Conservation (phyloP, 2,888 invertebrate genomes). For the Clivina fossor region DNA sequence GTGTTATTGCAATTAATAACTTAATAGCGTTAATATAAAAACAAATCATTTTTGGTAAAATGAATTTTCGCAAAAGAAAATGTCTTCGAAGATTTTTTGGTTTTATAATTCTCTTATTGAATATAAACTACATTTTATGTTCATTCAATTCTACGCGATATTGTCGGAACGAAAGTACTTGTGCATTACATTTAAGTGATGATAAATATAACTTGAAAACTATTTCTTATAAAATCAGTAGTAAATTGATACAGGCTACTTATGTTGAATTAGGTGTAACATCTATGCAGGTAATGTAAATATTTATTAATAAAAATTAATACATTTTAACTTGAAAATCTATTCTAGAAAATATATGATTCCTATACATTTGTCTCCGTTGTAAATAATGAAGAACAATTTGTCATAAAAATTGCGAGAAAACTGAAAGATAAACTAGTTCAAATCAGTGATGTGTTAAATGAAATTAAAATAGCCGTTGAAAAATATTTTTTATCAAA, state of each 20-base stretch:
- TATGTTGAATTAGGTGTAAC: conserved; percentile 24
- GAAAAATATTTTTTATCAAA: conserved; percentile 39
- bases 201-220: conserved; percentile 28
- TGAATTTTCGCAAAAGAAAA: conserved; percentile 24
- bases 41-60: too few relatives aligned
- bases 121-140: conserved; percentile 23
- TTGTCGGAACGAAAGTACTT: conserved; percentile 11
- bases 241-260: conserved; percentile 14
- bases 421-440: conserved; percentile 48
- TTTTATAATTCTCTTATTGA: conserved; percentile 23
- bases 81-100: conserved; percentile 18
- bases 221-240: conserved; percentile 21
- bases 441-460: conserved; percentile 47
- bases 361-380: conserved; percentile 47
- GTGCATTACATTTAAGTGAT: conserved; percentile 6
- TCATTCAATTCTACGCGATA: conserved; percentile 11
- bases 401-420: conserved; percentile 45
- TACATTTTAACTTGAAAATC: neutral
- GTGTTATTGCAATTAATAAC: too few relatives aligned
- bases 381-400: conserved; percentile 45
- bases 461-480: conserved; percentile 45
- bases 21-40: too few relatives aligned
- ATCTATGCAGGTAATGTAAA: conserved; percentile 21
- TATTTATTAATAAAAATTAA: neutral
- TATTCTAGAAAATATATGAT: conserved; percentile 49